phyloP scores from a whole-genome alignment of 1,140 invertebrate genomes.

The Dysdera silvatica region DNA sequence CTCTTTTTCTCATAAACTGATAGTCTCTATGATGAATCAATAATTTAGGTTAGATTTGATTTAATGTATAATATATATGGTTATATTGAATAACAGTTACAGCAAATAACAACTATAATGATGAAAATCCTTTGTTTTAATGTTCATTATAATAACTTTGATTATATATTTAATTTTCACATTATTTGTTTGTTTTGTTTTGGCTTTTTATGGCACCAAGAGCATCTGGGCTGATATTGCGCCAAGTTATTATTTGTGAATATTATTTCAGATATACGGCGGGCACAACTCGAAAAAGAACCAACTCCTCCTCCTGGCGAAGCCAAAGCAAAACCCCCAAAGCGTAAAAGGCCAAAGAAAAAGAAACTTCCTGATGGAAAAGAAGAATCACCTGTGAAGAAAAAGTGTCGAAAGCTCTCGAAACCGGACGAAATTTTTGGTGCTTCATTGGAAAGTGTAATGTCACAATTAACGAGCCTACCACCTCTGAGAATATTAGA shows the following conservation, averaged over 20 bases:
- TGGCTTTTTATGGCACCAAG: too few relatives aligned
- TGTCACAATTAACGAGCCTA: constrained; percentile 71
- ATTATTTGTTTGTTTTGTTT: too few relatives aligned
- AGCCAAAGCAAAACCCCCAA: constrained; percentile 35
- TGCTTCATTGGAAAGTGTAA: constrained; percentile 75
- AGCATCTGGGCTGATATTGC: not conserved
- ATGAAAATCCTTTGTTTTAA: too few relatives aligned
- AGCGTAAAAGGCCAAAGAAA: constrained; percentile 33
- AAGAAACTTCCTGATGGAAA: constrained; percentile 32
- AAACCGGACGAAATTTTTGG: constrained; percentile 86
- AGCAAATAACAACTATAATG: too few relatives aligned
- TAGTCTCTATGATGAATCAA: too few relatives aligned
- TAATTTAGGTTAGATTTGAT: too few relatives aligned
- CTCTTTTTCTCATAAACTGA: too few relatives aligned
- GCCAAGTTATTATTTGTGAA: too few relatives aligned
- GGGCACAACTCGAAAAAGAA: constrained; percentile 35
- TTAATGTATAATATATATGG: too few relatives aligned
- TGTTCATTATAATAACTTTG: too few relatives aligned
- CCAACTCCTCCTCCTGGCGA: constrained; percentile 36
- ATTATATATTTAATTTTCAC: too few relatives aligned
- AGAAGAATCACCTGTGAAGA: constrained; percentile 48
- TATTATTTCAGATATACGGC: constrained; percentile 28
- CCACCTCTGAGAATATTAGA: constrained; percentile 79
- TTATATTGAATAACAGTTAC: too few relatives aligned
- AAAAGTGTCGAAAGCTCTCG: constrained; percentile 56